These are phyloP conservation scores for Macrosiphum euphorbiae DNA, from an alignment of 2,888 invertebrate genomes.

Conservation along the genomic window DNA sequence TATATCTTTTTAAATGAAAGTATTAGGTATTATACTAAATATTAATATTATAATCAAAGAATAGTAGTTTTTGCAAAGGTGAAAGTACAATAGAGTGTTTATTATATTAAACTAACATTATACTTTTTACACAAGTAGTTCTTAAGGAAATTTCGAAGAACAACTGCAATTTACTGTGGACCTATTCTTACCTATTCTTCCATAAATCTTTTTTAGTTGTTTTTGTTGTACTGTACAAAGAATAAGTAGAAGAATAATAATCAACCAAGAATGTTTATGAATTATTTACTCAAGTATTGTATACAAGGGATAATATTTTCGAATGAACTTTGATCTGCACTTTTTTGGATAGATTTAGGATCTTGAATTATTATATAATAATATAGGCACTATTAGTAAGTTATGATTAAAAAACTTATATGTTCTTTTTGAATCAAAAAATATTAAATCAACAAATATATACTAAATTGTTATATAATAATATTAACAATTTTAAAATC, in stretches of 20 bases:
- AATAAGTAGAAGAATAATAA: neutral
- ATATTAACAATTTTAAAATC: neutral
- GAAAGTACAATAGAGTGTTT: neutral
- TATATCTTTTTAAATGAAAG: too few species aligned
- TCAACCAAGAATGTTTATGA: neutral
- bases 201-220: neutral
- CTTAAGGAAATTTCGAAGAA: neutral
- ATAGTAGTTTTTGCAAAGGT: neutral
- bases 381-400: neutral
- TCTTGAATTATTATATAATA: neutral
- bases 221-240: neutral
- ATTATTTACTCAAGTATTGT: neutral
- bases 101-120: neutral
- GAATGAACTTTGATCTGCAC: neutral
- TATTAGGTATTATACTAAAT: neutral
- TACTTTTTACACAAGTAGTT: neutral
- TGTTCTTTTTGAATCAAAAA: neutral
- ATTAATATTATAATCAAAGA: neutral
- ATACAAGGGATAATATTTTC: neutral
- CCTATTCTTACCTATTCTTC: neutral
- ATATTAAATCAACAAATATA: neutral
- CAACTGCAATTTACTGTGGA: neutral
- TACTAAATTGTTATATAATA: neutral
- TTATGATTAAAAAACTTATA: neutral
- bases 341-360: neutral